These are phyloP conservation scores for Pseudochromis fuscus DNA, from an alignment of 2,797 vertebrate genomes.

Conservation along the genomic window DNA sequence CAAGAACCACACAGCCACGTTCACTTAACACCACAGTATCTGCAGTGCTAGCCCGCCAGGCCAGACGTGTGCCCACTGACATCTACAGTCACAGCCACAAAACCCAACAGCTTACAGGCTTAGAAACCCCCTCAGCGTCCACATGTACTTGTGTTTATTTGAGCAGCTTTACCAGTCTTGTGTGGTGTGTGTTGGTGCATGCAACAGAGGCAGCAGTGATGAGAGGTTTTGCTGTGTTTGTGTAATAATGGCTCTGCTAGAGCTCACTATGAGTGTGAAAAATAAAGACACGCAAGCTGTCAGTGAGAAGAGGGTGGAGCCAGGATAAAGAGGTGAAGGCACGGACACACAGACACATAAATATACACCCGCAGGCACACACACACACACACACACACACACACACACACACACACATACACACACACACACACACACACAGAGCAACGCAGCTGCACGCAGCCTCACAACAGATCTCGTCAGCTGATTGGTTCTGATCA, in stretches of 20 bases:
- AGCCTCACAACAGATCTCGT: slow-evolving; percentile 32
- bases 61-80: slow-evolving; percentile 40
- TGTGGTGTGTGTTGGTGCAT: slow-evolving; percentile 46
- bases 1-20: slow-evolving; percentile 18
- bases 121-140: slow-evolving; percentile 25
- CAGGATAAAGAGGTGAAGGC: slow-evolving; percentile 55
- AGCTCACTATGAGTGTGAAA: slow-evolving; percentile 65
- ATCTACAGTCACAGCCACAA: slow-evolving; percentile 28
- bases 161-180: slow-evolving; percentile 37
- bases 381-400: slow-evolving; percentile 10
- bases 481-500: slow-evolving; percentile 63
- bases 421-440: slow-evolving; percentile 7
- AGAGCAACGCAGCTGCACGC: slow-evolving; percentile 28
- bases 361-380: slow-evolving; percentile 37
- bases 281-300: slow-evolving; percentile 74
- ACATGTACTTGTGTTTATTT: slow-evolving; percentile 43
- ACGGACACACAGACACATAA: slow-evolving; percentile 31
- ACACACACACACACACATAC: slow-evolving; percentile 38
- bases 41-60: not conserved
- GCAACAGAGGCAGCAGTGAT: slow-evolving; percentile 50
- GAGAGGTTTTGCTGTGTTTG: slow-evolving; percentile 56
- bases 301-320: slow-evolving; percentile 64
- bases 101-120: slow-evolving; percentile 18
- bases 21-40: slow-evolving; percentile 8
- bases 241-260: slow-evolving; percentile 44